A percentile compares a stretch with the other conserved stretches of the same genome.
phyloP scores from a whole-genome alignment of 2,888 invertebrate genomes.

The Trichogramma evanescens region DNA sequence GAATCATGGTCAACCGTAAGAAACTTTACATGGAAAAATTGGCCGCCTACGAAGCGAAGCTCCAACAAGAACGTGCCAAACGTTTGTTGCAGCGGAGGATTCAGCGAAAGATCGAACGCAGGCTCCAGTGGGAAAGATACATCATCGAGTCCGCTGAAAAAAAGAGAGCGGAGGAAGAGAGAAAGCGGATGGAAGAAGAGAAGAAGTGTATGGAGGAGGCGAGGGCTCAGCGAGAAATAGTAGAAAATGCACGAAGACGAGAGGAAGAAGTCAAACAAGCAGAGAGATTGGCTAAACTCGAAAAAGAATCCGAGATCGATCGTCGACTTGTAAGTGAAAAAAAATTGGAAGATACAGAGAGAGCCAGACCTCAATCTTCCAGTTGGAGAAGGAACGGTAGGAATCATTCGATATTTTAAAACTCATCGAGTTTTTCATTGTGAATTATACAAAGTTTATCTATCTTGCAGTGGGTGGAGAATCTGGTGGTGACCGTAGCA shows the following conservation, averaged over 20 bases:
- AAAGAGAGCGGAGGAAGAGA: constrained; percentile 59
- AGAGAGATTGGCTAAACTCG: constrained; percentile 62
- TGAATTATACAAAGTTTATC: background rate
- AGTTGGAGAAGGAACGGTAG: constrained; percentile 17
- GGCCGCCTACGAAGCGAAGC: constrained; percentile 63
- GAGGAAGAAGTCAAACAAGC: constrained; percentile 54
- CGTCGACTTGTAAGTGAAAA: constrained; percentile 65
- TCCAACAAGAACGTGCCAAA: constrained; percentile 60
- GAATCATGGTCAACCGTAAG: constrained; percentile 68
- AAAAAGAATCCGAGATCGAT: constrained; percentile 59
- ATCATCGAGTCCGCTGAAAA: constrained; percentile 66
- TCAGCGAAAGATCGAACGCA: constrained; percentile 60
- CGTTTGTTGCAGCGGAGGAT: constrained; percentile 53
- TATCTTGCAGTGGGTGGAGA: background rate
- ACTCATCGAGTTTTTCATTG: background rate
- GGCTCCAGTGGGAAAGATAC: constrained; percentile 59
- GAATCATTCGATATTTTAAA: background rate
- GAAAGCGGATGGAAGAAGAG: constrained; percentile 60
- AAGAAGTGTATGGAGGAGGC: constrained; percentile 53
- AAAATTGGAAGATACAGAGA: constrained; percentile 50
- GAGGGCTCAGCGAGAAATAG: constrained; percentile 52
- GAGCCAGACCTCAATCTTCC: constrained; percentile 1
- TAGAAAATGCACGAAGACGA: constrained; percentile 57
- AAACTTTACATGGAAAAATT: constrained; percentile 57
- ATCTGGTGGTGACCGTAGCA: no score